Base-by-base conservation (phyloP, 2,113 vertebrate genomes). In the Pterocles gutturalis region DNA sequence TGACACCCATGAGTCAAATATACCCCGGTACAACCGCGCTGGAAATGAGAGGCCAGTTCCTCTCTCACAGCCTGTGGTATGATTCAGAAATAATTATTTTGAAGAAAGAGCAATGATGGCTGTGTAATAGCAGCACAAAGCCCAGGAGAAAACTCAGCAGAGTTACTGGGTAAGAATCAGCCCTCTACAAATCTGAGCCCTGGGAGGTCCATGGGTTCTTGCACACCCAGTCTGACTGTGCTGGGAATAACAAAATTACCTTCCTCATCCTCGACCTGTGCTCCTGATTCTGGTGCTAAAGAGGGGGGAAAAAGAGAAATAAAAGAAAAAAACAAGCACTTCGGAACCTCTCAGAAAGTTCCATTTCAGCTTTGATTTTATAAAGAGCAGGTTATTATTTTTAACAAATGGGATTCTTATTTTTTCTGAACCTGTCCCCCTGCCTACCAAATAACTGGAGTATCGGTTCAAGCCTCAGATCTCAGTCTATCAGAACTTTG, bases 1-100 rank as follows among this genome's bases (percentile, higher is more conserved):
- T 95, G 84, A 89, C 66, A 82, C 48, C 38, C 16, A 1, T 80
- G 86, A 92, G 83, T 95, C 83, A 96, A 90, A 87, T 88, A 87
- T 57, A 91, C 34, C 36, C 46, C 0, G 0, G 20, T 81, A 81
- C 45, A 72, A 95, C 41, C 5, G 0, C 64, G 51, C 43, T 93
- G 75, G 71, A 93, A 92, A 64, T 78, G 45, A 76, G 70, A 87
- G 51, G n/a, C 67, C 51, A 62, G 28, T 69, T 96, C 34, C 26
- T 65, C 65, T 94, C 71, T 70, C 64, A 64, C 53, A 96, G 69
- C 24, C 77, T 73, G 33, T 87, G 69, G 17, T 66, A 53, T 61
- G 66, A 94, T 75, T 88, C 64, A 80, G 75, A 82, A 70, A 58
- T 70, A 58, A 70, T 88, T 86, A 85, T 70, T 90, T 45, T 72